Percentiles rank a stretch among this genome's conserved stretches.
Evolutionary conservation across 64 coral and sea anemone species (phyloP).

Genomic region (Porites lutea): DNA sequence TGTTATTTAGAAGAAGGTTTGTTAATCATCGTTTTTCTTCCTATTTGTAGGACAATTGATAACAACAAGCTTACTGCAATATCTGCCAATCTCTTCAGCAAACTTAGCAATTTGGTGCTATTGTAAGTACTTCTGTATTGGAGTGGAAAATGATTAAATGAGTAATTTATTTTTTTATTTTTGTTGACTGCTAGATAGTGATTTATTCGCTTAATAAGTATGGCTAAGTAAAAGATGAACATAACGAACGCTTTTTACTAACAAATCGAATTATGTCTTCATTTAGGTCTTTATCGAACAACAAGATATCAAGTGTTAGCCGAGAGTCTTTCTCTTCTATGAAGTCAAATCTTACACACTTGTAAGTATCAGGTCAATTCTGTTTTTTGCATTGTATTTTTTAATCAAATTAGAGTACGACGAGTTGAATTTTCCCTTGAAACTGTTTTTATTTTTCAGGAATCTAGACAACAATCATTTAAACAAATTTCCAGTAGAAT

Average conservation of each 20-base stretch:
- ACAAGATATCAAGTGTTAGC: not conserved
- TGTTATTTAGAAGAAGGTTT: too few species aligned
- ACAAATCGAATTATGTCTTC: not conserved
- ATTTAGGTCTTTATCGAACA: not conserved
- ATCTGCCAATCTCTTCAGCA: not conserved
- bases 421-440: too few species aligned
- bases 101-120: not conserved
- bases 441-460: constrained; percentile 2
- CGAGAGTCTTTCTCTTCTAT: not conserved
- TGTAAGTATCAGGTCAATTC: not conserved
- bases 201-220: too few species aligned
- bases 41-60: not conserved
- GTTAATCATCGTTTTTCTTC: not conserved
- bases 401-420: too few species aligned
- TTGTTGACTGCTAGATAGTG: too few species aligned
- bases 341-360: not conserved
- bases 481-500: constrained; percentile 16
- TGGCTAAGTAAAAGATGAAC: too few species aligned
- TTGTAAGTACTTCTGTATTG: constrained; percentile 1
- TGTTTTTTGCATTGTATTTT: not conserved
- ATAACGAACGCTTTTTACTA: too few species aligned
- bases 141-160: too few species aligned
- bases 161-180: not conserved
- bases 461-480: constrained; percentile 13
- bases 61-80: constrained; percentile 33